Conservation (phyloP, 2,113 vertebrate genomes). For the Hypocryptadius cinnamomeus region DNA sequence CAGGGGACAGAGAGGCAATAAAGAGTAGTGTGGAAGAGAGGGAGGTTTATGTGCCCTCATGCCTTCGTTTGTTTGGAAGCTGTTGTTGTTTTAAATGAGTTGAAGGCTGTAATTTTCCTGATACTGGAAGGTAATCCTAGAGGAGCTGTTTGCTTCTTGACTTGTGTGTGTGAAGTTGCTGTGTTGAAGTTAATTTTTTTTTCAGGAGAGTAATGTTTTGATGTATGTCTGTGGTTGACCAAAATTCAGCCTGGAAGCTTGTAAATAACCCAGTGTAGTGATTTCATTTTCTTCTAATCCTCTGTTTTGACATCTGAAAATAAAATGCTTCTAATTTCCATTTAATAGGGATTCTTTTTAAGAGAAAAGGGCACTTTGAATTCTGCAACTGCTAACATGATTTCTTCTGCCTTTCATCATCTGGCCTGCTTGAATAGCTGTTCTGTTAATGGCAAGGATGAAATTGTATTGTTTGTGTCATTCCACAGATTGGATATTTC, state of each 20-base stretch:
- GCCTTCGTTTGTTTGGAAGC: neutral
- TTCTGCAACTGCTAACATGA: conserved; percentile 7
- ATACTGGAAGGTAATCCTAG: neutral
- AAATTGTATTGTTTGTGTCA: conserved; percentile 13
- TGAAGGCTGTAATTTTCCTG: neutral
- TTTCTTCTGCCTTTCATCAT: conserved; percentile 23
- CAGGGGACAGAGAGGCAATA: neutral
- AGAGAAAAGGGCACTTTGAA: neutral
- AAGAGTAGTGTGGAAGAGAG: neutral
- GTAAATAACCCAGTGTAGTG: conserved; percentile 2
- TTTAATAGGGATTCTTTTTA: conserved; percentile 19
- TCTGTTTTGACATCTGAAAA: conserved; percentile 45
- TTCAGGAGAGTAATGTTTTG: neutral
- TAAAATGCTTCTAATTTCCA: neutral
- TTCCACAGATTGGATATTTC: conserved; percentile 16
- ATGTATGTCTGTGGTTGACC: neutral
- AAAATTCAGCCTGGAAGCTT: neutral
- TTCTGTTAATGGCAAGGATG: neutral
- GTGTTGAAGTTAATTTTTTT: neutral
- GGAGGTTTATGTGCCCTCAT: neutral
- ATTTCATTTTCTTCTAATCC: conserved; percentile 22
- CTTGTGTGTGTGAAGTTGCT: neutral
- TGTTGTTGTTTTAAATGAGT: conserved; percentile 16
- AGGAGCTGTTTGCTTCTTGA: neutral
- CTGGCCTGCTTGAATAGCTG: neutral